Evolutionary conservation across 2,797 vertebrate species (phyloP), one percentile per base, ranked within the genome.

Genomic region (Siniperca obscura): DNA sequence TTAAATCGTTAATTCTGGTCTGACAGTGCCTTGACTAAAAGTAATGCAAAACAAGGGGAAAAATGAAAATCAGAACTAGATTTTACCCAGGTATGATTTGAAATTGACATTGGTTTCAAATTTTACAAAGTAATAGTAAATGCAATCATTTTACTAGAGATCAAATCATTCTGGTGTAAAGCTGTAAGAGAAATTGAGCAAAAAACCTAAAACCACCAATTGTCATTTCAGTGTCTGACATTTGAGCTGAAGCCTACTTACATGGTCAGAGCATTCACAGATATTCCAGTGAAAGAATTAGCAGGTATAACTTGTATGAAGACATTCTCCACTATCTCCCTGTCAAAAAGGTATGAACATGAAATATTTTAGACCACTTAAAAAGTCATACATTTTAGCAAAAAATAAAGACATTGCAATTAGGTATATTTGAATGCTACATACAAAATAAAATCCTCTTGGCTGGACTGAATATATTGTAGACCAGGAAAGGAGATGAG

Each of bases 401-500:
- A 38, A 10, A 7, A 48, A 48, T 5, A 36, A 25, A 38, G 5
- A 19, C 12, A 57, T 7, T 22, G 8, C 34, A 73, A 10, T 17
- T 64, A 38, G 34, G 12, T 30, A 17, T 11, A 19, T 50, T 14
- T 34, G 60, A 42, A 80, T 66, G 82, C 17, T 80, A 96, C 96
- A 93, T 94, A 97, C 97, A 98, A 95, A 89, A 97, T 94, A 73
- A 98, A 96, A 86, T 96, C 96, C 50, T 96, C 91, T 80, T 96
- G 94, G 36, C 74, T 92, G 69, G 97, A 97, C 61, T 91, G 93
- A 79, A 98, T 94, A 87, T 95, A 90, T 53, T 93, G 95, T 57
- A 98, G 90, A 21, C 89, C 95, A 74, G 97, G 97, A 80, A 98
- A 97, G 67, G 90, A 78, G 75, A 81, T 93, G 74, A 97, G 96